These are phyloP conservation scores for Fukomys damarensis DNA, from an alignment of 2,113 vertebrate species.

Conservation along the genomic window DNA sequence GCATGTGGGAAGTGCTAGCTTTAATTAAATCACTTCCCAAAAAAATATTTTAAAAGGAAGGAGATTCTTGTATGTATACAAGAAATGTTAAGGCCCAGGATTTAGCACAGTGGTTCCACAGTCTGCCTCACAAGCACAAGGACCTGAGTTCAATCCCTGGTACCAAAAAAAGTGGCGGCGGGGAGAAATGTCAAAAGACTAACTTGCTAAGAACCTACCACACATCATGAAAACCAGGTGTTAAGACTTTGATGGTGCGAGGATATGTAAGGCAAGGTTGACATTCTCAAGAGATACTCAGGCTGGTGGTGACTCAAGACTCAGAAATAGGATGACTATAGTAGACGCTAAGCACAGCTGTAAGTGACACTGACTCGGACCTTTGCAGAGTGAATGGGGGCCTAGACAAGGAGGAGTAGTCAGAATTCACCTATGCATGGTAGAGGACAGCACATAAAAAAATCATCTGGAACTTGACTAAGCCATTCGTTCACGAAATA, in stretches of 20 bases:
- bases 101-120: no score
- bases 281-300: not conserved
- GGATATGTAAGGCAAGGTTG: not conserved
- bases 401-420: not conserved
- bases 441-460: not conserved
- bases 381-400: not conserved
- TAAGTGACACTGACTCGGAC: not conserved
- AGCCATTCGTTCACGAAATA: not conserved
- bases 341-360: not conserved
- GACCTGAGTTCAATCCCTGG: no score
- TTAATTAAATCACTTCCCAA: not conserved
- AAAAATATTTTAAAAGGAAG: not conserved
- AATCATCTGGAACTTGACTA: not conserved
- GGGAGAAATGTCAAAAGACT: slow-evolving; percentile 9
- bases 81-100: slow-evolving; percentile 31
- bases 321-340: not conserved
- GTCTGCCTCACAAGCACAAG: no score
- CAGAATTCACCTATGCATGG: not conserved
- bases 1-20: not conserved
- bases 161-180: no score
- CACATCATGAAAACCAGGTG: not conserved
- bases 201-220: not conserved
- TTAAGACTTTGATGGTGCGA: not conserved
- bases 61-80: not conserved
- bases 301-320: not conserved